Evolutionary conservation across 1,140 invertebrate genomes (phyloP), one percentile per base, ranked within the genome.

Genomic region (Pseudomyrmex concolor): DNA sequence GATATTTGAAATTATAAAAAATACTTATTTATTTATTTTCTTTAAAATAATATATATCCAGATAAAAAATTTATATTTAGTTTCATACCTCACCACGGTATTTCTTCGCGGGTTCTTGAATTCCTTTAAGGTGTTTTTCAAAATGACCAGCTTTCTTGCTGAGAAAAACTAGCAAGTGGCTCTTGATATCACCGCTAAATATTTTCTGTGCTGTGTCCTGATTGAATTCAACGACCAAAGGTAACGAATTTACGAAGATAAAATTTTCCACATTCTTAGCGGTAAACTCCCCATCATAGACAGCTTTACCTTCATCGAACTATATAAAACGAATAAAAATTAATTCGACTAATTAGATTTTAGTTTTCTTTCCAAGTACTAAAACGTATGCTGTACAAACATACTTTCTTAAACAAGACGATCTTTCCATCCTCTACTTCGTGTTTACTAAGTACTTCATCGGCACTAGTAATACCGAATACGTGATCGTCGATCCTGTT

Each of bases 201-300:
- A 99, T 99, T 94, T 99, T 99, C 88, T 97, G 96, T 5, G 98
- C 99, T 50, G 98, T 99, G 93, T 99, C 97, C 89, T 99, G 98
- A 87, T 98, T 99, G 95, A 99, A 99, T 94, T 99, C 99, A 72
- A 99, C 97, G 89, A 99, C 96, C 63, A 99, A 94, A 67, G 99
- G 99, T 90, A 99, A 94, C 80, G 97, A 96, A 91, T 99, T 97
- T 17, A 96, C 94, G 84, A 96, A 94, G 82, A 99, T 96, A 95
- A 99, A 99, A 87, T 97, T 96, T 92, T 97, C 97, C 64, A 99
- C 92, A 51, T 94, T 93, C 63, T 96, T 96, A 83, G 96, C 96
- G 34, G 92, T 95, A 15, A 96, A 88, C 89, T 97, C 97, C 43
- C 95, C 97, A 0, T 97, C 96, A 90, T 96, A 98, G 60, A 96